These are phyloP conservation scores for Gandaritis pyraliata DNA, from an alignment of 2,888 invertebrate species.

Conservation along the genomic window DNA sequence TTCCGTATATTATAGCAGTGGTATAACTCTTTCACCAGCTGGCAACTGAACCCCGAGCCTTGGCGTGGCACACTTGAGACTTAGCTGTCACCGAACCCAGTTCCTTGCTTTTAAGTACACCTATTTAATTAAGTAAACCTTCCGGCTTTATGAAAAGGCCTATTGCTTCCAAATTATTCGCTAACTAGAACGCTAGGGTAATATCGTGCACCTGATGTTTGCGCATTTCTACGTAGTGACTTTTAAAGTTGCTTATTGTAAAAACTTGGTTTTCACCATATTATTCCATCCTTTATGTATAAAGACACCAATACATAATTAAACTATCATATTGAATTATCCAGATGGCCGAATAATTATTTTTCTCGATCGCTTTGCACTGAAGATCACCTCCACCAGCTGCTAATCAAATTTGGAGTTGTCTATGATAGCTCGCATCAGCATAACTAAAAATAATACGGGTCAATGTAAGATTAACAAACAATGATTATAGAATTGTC, in stretches of 20 bases:
- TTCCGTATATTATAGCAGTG: slow-evolving; percentile 9
- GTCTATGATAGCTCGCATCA: no score
- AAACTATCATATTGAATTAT: no score
- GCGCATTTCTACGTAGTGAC: not conserved
- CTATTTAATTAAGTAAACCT: slow-evolving; percentile 57
- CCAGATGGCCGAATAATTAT: no score
- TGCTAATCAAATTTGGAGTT: no score
- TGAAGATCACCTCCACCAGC: no score
- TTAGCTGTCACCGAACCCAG: slow-evolving; percentile 35
- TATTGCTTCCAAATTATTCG: slow-evolving; percentile 55
- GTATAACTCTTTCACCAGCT: slow-evolving; percentile 23
- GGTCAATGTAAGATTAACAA: not conserved
- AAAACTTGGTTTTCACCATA: not conserved
- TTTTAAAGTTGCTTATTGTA: not conserved
- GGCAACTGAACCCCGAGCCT: slow-evolving; percentile 18
- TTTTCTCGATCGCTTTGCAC: no score
- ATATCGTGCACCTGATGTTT: slow-evolving; percentile 16
- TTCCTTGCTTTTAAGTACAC: slow-evolving; percentile 48
- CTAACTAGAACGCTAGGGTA: slow-evolving; percentile 54
- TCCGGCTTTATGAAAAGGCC: slow-evolving; percentile 36
- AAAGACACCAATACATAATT: no score
- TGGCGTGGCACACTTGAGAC: slow-evolving; percentile 26
- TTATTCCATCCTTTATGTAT: no score
- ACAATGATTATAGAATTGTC: slow-evolving; percentile 14
- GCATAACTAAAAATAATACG: slow-evolving; percentile 1